Percentiles rank a stretch among this genome's conserved stretches.
phyloP scores from a whole-genome alignment of 2,888 invertebrate genomes.

The Troglohyphantes excavatus region DNA sequence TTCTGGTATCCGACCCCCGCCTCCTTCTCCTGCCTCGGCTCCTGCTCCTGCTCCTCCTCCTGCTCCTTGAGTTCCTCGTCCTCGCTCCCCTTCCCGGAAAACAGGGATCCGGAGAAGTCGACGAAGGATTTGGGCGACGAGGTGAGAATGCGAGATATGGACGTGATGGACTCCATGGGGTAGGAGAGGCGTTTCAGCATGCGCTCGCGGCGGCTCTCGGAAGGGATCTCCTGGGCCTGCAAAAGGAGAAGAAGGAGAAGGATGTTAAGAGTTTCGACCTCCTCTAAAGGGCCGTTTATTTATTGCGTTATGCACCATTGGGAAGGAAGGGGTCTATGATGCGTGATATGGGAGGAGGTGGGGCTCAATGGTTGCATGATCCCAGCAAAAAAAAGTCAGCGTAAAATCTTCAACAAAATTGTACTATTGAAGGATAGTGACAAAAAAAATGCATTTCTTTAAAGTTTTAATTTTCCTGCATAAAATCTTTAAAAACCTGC shows the following conservation, averaged over 20 bases:
- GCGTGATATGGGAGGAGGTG: no score
- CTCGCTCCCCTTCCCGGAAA: conserved; percentile 87
- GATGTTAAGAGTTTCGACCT: no score
- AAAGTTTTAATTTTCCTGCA: no score
- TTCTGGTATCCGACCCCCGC: conserved; percentile 93
- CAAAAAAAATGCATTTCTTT: neutral
- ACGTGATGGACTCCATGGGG: conserved; percentile 86
- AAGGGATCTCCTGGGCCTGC: conserved; percentile 40
- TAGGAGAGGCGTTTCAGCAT: conserved; percentile 93
- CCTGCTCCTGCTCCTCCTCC: conserved; percentile 54
- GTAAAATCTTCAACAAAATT: no score
- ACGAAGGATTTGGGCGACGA: conserved; percentile 94
- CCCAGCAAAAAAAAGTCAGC: no score
- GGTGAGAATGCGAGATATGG: conserved; percentile 93
- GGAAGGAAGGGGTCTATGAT: no score
- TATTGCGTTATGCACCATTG: no score
- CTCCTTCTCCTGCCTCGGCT: conserved; percentile 47
- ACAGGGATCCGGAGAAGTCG: conserved; percentile 96
- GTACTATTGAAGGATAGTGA: no score
- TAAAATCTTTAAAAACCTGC: no score
- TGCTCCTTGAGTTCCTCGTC: conserved; percentile 51
- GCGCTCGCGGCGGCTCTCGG: conserved; percentile 75
- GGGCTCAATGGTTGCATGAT: no score
- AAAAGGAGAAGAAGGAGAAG: neutral
- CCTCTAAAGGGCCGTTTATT: no score